Conservation (phyloP, 2,797 vertebrate species). For the Clarias fuscus region DNA sequence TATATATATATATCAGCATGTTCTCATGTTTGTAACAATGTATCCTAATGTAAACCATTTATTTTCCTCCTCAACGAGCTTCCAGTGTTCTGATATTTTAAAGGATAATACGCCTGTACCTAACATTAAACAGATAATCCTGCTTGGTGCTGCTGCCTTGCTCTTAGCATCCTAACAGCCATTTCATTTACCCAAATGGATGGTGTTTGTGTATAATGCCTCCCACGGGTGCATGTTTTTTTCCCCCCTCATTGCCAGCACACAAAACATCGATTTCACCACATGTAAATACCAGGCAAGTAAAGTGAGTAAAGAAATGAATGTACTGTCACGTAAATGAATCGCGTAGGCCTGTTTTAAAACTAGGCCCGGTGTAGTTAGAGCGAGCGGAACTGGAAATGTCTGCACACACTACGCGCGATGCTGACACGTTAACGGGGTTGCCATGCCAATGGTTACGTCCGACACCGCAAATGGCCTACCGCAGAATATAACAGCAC, state of each 20-base stretch:
- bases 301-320: constrained; percentile 7
- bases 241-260: constrained; percentile 57
- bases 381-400: constrained; percentile 18
- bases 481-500: not conserved
- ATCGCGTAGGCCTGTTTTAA: not conserved
- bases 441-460: constrained; percentile 38
- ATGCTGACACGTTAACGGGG: constrained; percentile 26
- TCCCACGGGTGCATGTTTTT: constrained; percentile 60
- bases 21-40: not conserved
- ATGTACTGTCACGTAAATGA: not conserved
- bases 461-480: constrained; percentile 10
- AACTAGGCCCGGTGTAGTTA: not conserved
- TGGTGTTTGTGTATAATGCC: constrained; percentile 60
- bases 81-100: not conserved
- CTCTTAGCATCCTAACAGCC: constrained; percentile 59
- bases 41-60: not conserved
- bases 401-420: constrained; percentile 16
- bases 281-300: constrained; percentile 52
- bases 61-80: not conserved
- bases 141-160: constrained; percentile 23
- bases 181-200: constrained; percentile 78
- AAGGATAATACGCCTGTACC: constrained; percentile 5
- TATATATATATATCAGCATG: not conserved
- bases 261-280: constrained; percentile 67
- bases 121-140: constrained; percentile 40